Evolutionary conservation across 2,797 vertebrate species (phyloP).

Genomic region (Eospalax fontanierii): DNA sequence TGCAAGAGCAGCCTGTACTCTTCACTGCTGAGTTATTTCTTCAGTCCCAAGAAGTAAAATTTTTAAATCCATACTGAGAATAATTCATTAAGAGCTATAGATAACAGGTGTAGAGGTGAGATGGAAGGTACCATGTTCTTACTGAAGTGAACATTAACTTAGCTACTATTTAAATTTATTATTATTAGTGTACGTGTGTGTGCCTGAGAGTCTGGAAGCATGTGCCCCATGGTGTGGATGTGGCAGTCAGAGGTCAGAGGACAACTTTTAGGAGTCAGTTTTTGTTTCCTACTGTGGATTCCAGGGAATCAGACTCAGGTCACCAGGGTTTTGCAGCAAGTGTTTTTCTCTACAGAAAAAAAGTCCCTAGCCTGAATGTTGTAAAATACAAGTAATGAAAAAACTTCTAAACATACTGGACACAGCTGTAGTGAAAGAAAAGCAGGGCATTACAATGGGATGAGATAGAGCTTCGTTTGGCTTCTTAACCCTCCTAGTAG

Average conservation of each 20-base stretch:
- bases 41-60: too few species aligned
- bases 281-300: not conserved
- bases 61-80: not conserved
- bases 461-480: conserved; percentile 59
- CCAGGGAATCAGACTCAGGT: not conserved
- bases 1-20: too few species aligned
- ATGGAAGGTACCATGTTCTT: not conserved
- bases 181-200: not conserved
- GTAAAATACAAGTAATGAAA: conserved; percentile 59
- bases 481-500: not conserved
- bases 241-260: not conserved
- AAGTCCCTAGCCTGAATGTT: conserved; percentile 41
- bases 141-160: conserved; percentile 29
- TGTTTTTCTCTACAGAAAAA: too few species aligned
- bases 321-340: too few species aligned
- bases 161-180: conserved; percentile 3
- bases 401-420: conserved; percentile 52
- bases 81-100: conserved; percentile 60
- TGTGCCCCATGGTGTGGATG: not conserved
- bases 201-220: not conserved
- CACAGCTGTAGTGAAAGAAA: conserved; percentile 42
- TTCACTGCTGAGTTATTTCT: too few species aligned
- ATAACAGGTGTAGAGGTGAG: not conserved
- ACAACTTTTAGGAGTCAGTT: not conserved
- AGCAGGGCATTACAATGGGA: not conserved